Evolutionary conservation across 2,888 invertebrate species (phyloP).

Genomic region (Alloplasta piceator): DNA sequence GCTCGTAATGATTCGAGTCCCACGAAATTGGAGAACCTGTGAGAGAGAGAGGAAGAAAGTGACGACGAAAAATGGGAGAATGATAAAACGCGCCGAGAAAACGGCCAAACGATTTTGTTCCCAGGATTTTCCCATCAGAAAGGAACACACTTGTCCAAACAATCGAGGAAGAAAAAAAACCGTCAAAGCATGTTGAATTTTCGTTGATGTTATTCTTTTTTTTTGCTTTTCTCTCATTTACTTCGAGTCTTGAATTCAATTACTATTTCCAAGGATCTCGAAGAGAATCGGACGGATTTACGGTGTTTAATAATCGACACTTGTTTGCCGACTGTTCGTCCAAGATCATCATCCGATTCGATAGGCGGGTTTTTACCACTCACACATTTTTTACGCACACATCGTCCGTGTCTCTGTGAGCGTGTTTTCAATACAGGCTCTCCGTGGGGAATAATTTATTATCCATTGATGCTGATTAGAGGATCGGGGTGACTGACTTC

Average conservation of each 20-base stretch:
- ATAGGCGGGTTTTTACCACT: slow-evolving; percentile 34
- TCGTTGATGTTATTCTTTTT: slow-evolving; percentile 13
- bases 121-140: slow-evolving; percentile 22
- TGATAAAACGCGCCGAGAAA: neutral
- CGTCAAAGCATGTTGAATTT: slow-evolving; percentile 40
- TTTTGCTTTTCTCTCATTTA: neutral
- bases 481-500: slow-evolving; percentile 52
- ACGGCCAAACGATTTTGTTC: slow-evolving; percentile 19
- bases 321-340: slow-evolving; percentile 33
- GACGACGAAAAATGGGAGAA: neutral
- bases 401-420: neutral
- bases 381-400: slow-evolving; percentile 3
- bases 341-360: slow-evolving; percentile 23
- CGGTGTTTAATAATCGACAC: slow-evolving; percentile 46
- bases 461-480: slow-evolving; percentile 57
- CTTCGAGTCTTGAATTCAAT: neutral
- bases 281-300: slow-evolving; percentile 2
- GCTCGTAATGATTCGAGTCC: slow-evolving; percentile 10
- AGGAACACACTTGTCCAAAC: slow-evolving; percentile 52
- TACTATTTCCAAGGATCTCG: slow-evolving; percentile 2
- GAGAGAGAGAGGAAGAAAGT: neutral
- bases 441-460: slow-evolving; percentile 49
- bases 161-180: slow-evolving; percentile 16
- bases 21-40: slow-evolving; percentile 10
- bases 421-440: slow-evolving; percentile 37